These are phyloP conservation scores for Mylabris sibirica DNA, from an alignment of 2,888 invertebrate genomes.

Conservation along the genomic window DNA sequence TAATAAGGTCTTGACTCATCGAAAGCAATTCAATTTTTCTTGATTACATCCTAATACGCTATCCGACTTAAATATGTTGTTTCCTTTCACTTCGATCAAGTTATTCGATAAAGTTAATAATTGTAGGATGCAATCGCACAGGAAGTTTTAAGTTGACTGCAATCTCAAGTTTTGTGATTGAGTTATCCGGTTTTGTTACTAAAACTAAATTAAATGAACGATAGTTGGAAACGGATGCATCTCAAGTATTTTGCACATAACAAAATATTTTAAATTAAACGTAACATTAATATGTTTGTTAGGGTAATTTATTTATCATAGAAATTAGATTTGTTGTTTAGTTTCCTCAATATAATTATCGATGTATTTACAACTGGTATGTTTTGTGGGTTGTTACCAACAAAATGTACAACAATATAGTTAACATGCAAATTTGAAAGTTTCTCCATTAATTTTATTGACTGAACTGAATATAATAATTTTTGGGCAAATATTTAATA, in stretches of 20 bases:
- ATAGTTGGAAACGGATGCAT: conserved; percentile 37
- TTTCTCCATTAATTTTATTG: background rate
- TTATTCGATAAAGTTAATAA: conserved; percentile 33
- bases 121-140: conserved; percentile 39
- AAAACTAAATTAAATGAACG: conserved; percentile 37
- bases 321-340: conserved; percentile 11
- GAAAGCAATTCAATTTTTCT: background rate
- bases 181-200: conserved; percentile 44
- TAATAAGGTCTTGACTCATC: too few species aligned
- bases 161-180: conserved; percentile 42
- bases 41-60: background rate
- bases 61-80: background rate
- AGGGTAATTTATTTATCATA: conserved; percentile 20
- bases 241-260: conserved; percentile 32
- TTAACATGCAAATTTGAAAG: background rate
- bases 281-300: conserved; percentile 18
- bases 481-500: background rate
- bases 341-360: background rate
- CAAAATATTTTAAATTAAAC: conserved; percentile 29
- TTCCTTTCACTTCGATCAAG: conserved; percentile 14
- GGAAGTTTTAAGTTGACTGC: conserved; percentile 41
- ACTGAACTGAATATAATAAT: too few species aligned
- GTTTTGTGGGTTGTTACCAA: background rate
- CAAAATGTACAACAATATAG: background rate
- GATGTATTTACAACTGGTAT: background rate